Base-by-base conservation (phyloP, 2,888 invertebrate species). In the Smittia sp. region DNA sequence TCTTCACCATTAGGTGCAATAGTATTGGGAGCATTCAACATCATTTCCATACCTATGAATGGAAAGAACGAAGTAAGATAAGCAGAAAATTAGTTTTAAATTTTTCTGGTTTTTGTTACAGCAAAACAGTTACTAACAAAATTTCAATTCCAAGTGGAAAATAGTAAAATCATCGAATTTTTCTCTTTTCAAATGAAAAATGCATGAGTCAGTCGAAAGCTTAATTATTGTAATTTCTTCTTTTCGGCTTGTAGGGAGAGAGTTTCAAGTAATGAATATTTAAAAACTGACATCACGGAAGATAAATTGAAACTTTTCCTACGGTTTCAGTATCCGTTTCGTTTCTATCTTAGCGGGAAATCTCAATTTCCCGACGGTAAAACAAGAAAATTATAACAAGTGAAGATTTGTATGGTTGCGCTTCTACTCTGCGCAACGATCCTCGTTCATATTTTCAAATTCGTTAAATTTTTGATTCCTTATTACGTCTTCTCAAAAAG, bases 1-100 rank as follows among this genome's bases (percentile, higher is more conserved):
- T 96, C 94, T 83, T 94, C 94, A 79, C 91, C 89, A 78, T 81
- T 77, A 73, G 75, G 75, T 41, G 75, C 75, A 73, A 74, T 75
- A 80, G 85, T 84, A 78, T 85, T 86, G 72, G 72, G 72, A 32
- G 72, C 72, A 27, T 72, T 72, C 62, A 72, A 54, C 86, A 86
- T 86, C 77, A 86, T 86, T 75, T 86, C 87, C 85, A 86, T 86
- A 77, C 86, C 86, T 86, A 78, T 74, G 80, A 46, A 46, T n/a
- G 52, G 22, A 54, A 69, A 32, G 54, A 72, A 54, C 24, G 32
- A 27, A 62, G 46, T 46, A n/a, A 46, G 46, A 46, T 13, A 72
- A 72, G 72, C 72, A 72, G 72, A 72, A 72, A 72, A 62, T 72
- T 72, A 72, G 72, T 72, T 39, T 32, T 15, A 39, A 63, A 63